Percentiles rank a stretch among this genome's conserved stretches.
Conservation (phyloP, 2,113 vertebrate species). For the Actenoides hombroni region DNA sequence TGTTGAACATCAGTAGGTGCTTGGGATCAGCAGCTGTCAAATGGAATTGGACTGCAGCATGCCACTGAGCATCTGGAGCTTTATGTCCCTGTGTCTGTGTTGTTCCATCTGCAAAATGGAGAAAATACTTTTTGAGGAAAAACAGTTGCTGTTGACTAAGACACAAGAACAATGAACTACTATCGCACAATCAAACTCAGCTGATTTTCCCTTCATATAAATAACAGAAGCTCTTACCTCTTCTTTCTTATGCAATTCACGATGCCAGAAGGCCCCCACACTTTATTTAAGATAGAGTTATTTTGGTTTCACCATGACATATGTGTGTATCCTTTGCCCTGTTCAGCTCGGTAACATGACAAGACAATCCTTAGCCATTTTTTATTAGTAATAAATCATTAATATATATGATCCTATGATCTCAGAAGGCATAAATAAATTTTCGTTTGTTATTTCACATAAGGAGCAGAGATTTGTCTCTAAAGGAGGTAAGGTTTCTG, state of each 20-base stretch:
- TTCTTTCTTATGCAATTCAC: background rate
- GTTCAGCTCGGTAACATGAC: background rate
- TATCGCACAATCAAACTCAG: fast-evolving
- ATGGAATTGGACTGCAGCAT: fast-evolving
- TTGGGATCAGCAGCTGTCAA: background rate
- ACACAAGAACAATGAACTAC: background rate
- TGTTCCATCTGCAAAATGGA: background rate
- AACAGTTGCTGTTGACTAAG: background rate
- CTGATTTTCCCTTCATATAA: background rate
- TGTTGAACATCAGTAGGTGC: fast-evolving
- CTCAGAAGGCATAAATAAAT: background rate
- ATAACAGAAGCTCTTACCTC: background rate
- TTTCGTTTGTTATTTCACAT: background rate
- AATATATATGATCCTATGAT: background rate
- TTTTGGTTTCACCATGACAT: background rate
- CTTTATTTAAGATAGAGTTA: background rate
- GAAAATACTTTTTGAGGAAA: background rate
- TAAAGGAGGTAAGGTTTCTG: background rate
- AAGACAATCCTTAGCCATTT: background rate
- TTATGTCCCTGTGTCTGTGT: background rate
- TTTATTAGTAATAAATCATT: background rate
- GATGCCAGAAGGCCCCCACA: fast-evolving
- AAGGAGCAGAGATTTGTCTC: background rate
- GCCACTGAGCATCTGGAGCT: background rate
- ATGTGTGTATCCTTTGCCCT: fast-evolving